Percentiles rank a stretch among this genome's conserved stretches.
These are phyloP conservation scores for Conus betulinus DNA, from an alignment of 1,140 invertebrate genomes.

Conservation along the genomic window DNA sequence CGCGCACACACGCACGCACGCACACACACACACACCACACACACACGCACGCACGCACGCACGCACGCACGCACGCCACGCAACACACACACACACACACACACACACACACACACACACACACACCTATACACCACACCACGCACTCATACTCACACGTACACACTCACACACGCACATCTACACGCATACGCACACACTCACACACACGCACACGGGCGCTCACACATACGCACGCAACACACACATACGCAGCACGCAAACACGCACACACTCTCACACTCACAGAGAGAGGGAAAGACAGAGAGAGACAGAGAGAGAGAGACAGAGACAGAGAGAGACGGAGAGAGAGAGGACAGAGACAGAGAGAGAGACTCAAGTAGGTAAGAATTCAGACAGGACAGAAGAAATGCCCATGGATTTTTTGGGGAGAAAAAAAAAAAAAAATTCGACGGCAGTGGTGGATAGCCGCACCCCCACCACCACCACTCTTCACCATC, in stretches of 20 bases:
- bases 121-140: neutral
- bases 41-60: neutral
- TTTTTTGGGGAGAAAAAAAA: no score
- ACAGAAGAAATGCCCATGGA: neutral
- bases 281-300: neutral
- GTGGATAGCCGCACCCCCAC: no score
- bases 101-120: neutral
- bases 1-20: neutral
- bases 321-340: conserved; percentile 10
- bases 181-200: neutral
- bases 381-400: neutral
- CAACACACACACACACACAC: neutral
- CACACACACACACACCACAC: neutral
- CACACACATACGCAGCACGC: neutral
- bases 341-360: neutral
- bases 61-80: no score
- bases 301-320: conserved; percentile 17
- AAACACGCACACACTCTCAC: neutral
- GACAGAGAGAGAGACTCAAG: neutral
- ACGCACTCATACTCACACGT: no score
- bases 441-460: no score
- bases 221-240: neutral
- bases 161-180: no score
- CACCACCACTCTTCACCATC: no score
- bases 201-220: neutral